Evolutionary conservation across 2,888 invertebrate species (phyloP).

Genomic region (Pediacus dermestoides): DNA sequence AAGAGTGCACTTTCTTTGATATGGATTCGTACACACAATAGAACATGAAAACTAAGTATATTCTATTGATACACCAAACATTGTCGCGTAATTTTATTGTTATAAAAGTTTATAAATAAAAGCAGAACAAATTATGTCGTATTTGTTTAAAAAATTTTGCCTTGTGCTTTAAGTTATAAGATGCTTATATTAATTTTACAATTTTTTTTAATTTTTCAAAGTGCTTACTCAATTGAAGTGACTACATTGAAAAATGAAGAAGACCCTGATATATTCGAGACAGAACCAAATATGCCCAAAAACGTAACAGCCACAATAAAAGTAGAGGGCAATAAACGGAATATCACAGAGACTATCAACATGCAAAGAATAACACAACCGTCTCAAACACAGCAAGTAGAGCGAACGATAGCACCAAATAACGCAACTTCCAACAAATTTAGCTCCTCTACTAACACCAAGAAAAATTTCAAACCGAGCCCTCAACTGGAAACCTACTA

Average conservation of each 20-base stretch:
- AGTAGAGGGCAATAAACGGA: slow-evolving; percentile 5
- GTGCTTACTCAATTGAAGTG: slow-evolving; percentile 7
- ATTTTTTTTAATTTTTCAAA: slow-evolving; percentile 13
- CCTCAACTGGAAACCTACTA: slow-evolving; percentile 52
- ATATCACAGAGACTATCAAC: slow-evolving; percentile 8
- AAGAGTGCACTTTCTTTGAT: slow-evolving; percentile 28
- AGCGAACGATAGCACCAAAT: slow-evolving; percentile 16
- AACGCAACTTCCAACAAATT: slow-evolving; percentile 7
- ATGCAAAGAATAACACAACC: slow-evolving; percentile 27
- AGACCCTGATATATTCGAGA: slow-evolving; percentile 3
- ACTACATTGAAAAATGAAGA: slow-evolving; percentile 9
- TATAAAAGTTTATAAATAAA: slow-evolving; percentile 25
- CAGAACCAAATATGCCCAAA: slow-evolving; percentile 3
- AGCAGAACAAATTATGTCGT: slow-evolving; percentile 1
- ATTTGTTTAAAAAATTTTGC: too few relatives aligned
- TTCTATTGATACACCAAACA: slow-evolving; percentile 12
- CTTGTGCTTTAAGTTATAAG: too few relatives aligned
- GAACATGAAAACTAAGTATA: too few relatives aligned
- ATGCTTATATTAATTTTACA: slow-evolving; percentile 15
- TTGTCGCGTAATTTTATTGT: slow-evolving; percentile 25
- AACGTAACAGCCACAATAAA: slow-evolving; percentile 8
- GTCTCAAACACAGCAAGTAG: slow-evolving; percentile 21
- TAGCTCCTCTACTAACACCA: slow-evolving; percentile 6
- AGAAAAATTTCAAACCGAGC: slow-evolving; percentile 52
- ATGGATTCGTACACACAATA: slow-evolving; percentile 33